Evolutionary conservation across 64 coral and sea anemone species (phyloP), one percentile per base, ranked within the genome.

Genomic region (Anthopleura sola): DNA sequence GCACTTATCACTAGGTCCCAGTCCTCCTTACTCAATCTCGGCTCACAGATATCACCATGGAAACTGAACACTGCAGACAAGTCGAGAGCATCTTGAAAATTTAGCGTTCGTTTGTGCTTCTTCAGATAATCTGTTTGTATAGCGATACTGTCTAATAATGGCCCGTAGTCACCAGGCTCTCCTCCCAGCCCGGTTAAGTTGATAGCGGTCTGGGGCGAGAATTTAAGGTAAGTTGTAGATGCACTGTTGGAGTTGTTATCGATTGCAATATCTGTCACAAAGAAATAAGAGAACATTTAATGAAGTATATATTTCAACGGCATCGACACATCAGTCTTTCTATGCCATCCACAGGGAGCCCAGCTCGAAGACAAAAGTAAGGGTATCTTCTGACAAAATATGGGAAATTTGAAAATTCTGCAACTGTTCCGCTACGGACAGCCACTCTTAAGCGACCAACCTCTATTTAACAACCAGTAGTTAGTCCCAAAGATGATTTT

Each of bases 161-260:
- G 87, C 8, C 87, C 92, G n/a, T 89, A 62, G 26, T 86, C 83
- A 46, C 92, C 92, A 8, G 92, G 77, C 85, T 93, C 92, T 18
- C 92, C 92, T 31, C 92, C 92, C 23, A 93, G 87, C 19, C 92
- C 87, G 2, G 92, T 93, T 40, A 93, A 66, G 44, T 93, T 93
- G 29, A 93, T 78, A 23, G 87, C 60, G 32, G 88, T 86, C 54
- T 78, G 74, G 32, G 83, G 20, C 33, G 92, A 84, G 85, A 93
- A 54, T 85, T 86, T 28, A 33, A 86, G 6, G 51, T 75, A 80
- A 40, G 66, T 34, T 32, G n/a, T 34, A 14, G 39, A 54, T 23
- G 19, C 49, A 56, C 4, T 53, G 49, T 2, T n/a, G 48, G 29
- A 83, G 46, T 33, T 54, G 16, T 54, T 83, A 53, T 51, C 28